Evolutionary conservation across 2,888 invertebrate species (phyloP).

Genomic region (Resseliella maxima): DNA sequence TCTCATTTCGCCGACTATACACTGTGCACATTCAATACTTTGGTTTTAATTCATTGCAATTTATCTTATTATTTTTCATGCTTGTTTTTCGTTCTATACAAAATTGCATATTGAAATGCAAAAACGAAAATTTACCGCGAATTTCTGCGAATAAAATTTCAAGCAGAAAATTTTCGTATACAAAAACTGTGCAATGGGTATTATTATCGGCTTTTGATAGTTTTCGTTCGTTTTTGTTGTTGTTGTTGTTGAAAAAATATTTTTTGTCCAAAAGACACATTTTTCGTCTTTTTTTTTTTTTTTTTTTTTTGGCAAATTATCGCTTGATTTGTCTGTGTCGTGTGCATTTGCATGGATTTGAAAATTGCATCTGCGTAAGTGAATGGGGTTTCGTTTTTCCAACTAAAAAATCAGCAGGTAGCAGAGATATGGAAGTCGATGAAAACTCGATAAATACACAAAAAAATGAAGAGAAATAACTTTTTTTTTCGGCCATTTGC

Average conservation of each 20-base stretch:
- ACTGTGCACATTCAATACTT: no score
- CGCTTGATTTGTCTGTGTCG: conserved; percentile 18
- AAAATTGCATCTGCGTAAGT: neutral
- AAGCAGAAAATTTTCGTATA: neutral
- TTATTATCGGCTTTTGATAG: neutral
- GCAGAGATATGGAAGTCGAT: conserved; percentile 6
- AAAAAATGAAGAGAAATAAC: neutral
- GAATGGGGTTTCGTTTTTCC: neutral
- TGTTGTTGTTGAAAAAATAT: no score
- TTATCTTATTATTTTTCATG: neutral
- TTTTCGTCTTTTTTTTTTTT: neutral
- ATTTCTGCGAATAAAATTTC: neutral
- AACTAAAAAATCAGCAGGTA: conserved; percentile 34
- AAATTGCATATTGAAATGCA: neutral
- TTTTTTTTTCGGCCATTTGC: neutral
- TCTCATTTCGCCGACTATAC: neutral
- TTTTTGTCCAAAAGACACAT: no score
- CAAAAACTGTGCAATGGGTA: neutral
- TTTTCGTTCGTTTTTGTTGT: neutral
- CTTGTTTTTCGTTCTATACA: neutral
- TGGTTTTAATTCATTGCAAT: no score
- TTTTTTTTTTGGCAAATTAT: conserved; percentile 11
- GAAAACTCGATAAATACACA: conserved; percentile 38
- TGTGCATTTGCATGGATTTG: conserved; percentile 3
- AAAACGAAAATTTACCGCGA: neutral